Conservation (phyloP, 2,888 invertebrate genomes). For the Lepidocyrtinus sp. region DNA sequence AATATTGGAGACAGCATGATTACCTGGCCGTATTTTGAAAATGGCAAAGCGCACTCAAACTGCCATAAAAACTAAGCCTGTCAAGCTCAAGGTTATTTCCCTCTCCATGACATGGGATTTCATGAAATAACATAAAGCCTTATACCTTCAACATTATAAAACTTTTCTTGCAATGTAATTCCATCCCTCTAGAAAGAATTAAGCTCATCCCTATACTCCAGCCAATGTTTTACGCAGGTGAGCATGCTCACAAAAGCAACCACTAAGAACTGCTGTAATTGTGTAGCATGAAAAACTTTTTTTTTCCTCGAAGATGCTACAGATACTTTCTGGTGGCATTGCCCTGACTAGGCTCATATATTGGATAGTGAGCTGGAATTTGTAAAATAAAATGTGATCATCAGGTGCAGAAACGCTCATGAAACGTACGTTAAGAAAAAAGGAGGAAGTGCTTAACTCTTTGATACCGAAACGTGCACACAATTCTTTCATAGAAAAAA, state of each 20-base stretch:
- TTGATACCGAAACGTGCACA: background rate
- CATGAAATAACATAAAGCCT: slow-evolving; percentile 55
- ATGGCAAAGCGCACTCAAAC: slow-evolving; percentile 2
- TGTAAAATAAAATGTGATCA: slow-evolving; percentile 29
- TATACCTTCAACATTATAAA: slow-evolving; percentile 35
- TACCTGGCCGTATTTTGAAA: slow-evolving; percentile 14
- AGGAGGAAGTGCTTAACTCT: slow-evolving; percentile 15
- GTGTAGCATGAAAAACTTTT: background rate
- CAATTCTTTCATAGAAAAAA: background rate
- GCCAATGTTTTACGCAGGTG: background rate
- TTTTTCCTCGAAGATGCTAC: slow-evolving; percentile 16
- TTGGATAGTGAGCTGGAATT: slow-evolving; percentile 38
- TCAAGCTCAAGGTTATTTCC: slow-evolving; percentile 57
- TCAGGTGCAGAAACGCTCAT: slow-evolving; percentile 42
- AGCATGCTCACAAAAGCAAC: slow-evolving; percentile 1
- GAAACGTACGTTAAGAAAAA: slow-evolving; percentile 20
- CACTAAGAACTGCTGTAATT: slow-evolving; percentile 4
- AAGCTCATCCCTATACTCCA: background rate
- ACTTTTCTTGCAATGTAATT: too few species aligned
- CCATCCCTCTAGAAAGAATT: background rate
- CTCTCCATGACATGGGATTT: slow-evolving; percentile 58
- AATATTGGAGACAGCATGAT: background rate
- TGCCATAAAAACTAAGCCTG: slow-evolving; percentile 36
- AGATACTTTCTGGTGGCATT: slow-evolving; percentile 40
- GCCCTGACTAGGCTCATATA: slow-evolving; percentile 29